Percentiles rank a stretch among this genome's conserved stretches.
phyloP scores from a whole-genome alignment of 2,113 vertebrate genomes.

The Mungos mungo region DNA sequence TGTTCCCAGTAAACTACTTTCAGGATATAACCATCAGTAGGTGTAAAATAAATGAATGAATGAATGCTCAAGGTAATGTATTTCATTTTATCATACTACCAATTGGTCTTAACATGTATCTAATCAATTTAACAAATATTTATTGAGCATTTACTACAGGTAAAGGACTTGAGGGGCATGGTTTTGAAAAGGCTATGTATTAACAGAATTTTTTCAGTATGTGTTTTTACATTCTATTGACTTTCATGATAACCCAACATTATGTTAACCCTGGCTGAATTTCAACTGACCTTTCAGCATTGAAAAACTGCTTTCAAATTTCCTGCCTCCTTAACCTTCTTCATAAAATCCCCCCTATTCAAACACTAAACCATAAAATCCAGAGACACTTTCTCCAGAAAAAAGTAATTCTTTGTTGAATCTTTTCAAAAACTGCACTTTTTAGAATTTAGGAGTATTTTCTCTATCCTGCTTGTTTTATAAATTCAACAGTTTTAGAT shows the following conservation, averaged over 20 bases:
- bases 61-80: background rate
- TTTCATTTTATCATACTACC: conserved; percentile 21
- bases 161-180: background rate
- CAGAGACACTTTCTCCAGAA: background rate
- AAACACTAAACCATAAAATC: background rate
- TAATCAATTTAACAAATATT: background rate
- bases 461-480: background rate
- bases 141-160: background rate
- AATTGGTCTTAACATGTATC: background rate
- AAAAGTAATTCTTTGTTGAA: background rate
- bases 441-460: conserved; percentile 14
- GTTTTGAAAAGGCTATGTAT: background rate
- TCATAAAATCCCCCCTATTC: conserved; percentile 18
- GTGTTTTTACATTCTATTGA: background rate
- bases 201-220: background rate
- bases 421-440: background rate
- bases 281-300: background rate
- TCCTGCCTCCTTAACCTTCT: background rate
- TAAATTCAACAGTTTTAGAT: conserved; percentile 33
- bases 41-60: background rate
- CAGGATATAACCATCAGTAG: conserved; percentile 7
- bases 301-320: background rate
- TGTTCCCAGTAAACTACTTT: background rate
- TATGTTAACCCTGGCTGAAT: conserved; percentile 18
- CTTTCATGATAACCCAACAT: background rate